Conservation (phyloP, 2,888 invertebrate genomes). For the Drosophila falleni region DNA sequence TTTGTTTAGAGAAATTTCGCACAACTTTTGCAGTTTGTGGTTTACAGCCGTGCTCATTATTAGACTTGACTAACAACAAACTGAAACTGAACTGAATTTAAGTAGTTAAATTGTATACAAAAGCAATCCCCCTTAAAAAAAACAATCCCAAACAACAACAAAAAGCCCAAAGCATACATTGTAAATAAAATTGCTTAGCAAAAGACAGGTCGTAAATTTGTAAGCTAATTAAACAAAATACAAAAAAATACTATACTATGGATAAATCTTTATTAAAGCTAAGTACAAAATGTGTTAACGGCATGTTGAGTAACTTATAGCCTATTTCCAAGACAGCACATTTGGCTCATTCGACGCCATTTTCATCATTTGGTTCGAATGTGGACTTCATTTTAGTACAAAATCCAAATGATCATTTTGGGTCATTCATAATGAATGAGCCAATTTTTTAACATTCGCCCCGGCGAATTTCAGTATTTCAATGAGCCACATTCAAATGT, state of each 20-base stretch:
- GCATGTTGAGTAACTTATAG: neutral
- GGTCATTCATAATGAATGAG: too few species aligned
- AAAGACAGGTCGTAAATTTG: slow-evolving; percentile 42
- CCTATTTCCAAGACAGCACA: too few species aligned
- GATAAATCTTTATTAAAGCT: slow-evolving; percentile 43
- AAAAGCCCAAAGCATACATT: slow-evolving; percentile 38
- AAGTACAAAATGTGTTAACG: slow-evolving; percentile 32
- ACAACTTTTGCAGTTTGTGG: neutral
- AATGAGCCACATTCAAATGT: too few species aligned
- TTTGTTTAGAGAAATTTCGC: slow-evolving; percentile 1
- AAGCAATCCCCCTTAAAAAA: slow-evolving; percentile 39
- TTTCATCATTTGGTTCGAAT: too few species aligned
- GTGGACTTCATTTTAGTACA: too few species aligned
- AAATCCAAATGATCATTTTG: too few species aligned
- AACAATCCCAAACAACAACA: neutral
- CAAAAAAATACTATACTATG: slow-evolving; percentile 24
- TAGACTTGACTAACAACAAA: slow-evolving; percentile 27
- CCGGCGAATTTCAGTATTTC: too few species aligned
- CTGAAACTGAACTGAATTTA: slow-evolving; percentile 66
- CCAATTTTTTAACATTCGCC: too few species aligned
- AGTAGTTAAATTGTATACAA: slow-evolving; percentile 67
- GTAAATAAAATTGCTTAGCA: slow-evolving; percentile 69
- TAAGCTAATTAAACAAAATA: slow-evolving; percentile 35
- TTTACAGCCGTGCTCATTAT: slow-evolving; percentile 23
- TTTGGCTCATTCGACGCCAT: too few species aligned